Percentiles rank a stretch among this genome's conserved stretches.
These are phyloP conservation scores for Catharus ustulatus DNA, from an alignment of 2,797 vertebrate species.

Conservation along the genomic window DNA sequence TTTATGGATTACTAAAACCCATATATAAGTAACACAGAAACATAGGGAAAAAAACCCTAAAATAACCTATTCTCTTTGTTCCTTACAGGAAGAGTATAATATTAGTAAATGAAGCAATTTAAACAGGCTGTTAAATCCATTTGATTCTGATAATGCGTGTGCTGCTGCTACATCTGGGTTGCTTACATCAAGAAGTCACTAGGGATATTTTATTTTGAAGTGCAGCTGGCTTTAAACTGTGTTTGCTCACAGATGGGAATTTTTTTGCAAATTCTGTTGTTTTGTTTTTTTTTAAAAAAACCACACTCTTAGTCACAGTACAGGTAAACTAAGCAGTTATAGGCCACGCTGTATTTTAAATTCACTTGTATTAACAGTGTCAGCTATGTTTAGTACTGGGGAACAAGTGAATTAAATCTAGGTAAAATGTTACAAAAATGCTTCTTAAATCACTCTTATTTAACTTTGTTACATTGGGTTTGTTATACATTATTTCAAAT, in stretches of 20 bases:
- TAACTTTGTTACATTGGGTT: constrained; percentile 44
- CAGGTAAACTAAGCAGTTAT: background rate
- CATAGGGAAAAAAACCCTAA: background rate
- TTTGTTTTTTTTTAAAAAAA: background rate
- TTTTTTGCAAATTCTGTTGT: constrained; percentile 12
- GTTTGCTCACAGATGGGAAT: constrained; percentile 36
- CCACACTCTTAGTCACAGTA: background rate
- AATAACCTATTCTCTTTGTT: constrained; percentile 11
- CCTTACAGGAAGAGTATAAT: background rate
- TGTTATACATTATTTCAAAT: constrained; percentile 2
- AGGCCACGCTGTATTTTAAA: background rate
- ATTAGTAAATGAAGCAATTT: background rate
- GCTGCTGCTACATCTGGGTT: constrained; percentile 17
- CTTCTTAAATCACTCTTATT: constrained; percentile 53
- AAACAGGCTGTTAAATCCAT: constrained; percentile 7
- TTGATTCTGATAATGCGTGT: constrained; percentile 4
- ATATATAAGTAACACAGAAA: background rate
- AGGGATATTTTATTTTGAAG: constrained; percentile 55
- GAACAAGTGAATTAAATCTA: constrained; percentile 55
- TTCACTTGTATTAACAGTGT: constrained; percentile 46
- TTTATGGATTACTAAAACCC: constrained; percentile 18
- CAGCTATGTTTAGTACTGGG: constrained; percentile 34
- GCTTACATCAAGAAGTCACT: constrained; percentile 41
- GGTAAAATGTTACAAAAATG: constrained; percentile 54
- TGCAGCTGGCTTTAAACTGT: constrained; percentile 42